Conservation (phyloP, 2,113 vertebrate species). For the Vireo altiloquus region DNA sequence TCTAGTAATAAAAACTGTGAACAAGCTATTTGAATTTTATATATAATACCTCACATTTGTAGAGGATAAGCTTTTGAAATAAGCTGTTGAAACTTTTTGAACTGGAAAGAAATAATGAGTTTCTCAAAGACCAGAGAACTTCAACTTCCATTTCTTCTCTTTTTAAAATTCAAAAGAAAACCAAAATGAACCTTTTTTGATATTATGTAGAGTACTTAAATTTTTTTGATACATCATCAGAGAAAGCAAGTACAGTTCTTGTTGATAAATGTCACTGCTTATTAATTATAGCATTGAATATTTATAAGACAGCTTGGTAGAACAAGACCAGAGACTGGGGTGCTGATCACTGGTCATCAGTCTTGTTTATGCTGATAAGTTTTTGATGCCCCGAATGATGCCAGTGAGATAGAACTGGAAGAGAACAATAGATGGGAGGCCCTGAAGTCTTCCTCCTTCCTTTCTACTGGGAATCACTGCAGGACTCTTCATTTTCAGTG, state of each 20-base stretch:
- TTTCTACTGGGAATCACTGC: background rate
- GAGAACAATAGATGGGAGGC: background rate
- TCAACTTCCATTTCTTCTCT: background rate
- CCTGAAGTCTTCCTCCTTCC: background rate
- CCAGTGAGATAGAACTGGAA: background rate
- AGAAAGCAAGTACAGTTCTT: background rate
- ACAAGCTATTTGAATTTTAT: slow-evolving; percentile 21
- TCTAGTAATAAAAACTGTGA: slow-evolving; percentile 5
- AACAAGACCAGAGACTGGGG: background rate
- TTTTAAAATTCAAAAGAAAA: background rate
- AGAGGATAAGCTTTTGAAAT: background rate
- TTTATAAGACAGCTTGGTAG: background rate
- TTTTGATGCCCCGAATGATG: background rate
- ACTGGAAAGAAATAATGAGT: background rate
- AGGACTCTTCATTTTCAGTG: background rate
- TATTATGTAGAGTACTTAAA: background rate
- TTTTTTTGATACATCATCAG: background rate
- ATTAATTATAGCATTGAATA: background rate
- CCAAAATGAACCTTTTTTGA: background rate
- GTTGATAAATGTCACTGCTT: background rate
- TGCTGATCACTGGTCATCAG: background rate
- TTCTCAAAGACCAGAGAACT: background rate
- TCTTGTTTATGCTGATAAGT: background rate
- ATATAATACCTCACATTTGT: background rate
- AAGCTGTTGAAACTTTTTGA: background rate